These are phyloP conservation scores for Chrysopa pallens DNA, from an alignment of 1,140 invertebrate genomes.

Conservation along the genomic window DNA sequence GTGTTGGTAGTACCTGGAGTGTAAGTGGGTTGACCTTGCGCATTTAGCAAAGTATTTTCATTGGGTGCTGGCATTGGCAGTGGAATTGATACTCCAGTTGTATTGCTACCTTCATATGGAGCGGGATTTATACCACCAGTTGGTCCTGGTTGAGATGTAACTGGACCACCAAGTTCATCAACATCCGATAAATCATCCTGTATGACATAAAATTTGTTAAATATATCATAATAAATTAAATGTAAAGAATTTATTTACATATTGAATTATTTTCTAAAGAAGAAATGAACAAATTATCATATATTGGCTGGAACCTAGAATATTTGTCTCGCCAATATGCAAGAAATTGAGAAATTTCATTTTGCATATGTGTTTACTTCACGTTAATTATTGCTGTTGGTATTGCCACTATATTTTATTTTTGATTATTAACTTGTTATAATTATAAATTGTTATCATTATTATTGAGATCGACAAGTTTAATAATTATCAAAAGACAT, in stretches of 20 bases:
- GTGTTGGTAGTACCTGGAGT: conserved; percentile 25
- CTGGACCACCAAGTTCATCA: conserved; percentile 22
- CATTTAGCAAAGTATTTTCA: conserved; percentile 29
- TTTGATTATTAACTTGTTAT: no score
- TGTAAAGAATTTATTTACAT: conserved; percentile 22
- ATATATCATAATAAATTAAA: conserved; percentile 24
- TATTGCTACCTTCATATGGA: conserved; percentile 13
- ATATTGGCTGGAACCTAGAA: no score
- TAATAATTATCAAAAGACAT: no score
- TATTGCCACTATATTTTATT: no score
- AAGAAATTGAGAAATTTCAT: no score
- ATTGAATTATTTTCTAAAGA: conserved; percentile 24
- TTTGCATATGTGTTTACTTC: no score
- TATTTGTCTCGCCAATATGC: no score
- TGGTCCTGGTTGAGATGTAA: conserved; percentile 24
- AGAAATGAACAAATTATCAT: no score
- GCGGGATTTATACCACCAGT: conserved; percentile 19
- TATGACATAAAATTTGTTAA: conserved; percentile 14
- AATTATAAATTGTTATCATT: no score
- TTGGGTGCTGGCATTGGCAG: conserved; percentile 21
- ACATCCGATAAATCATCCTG: conserved; percentile 26
- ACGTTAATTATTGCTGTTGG: no score
- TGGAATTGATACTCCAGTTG: conserved; percentile 7
- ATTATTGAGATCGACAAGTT: no score
- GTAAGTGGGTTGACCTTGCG: conserved; percentile 30